Evolutionary conservation across 1,140 invertebrate genomes (phyloP).

Genomic region (Lutraria rhynchaena): DNA sequence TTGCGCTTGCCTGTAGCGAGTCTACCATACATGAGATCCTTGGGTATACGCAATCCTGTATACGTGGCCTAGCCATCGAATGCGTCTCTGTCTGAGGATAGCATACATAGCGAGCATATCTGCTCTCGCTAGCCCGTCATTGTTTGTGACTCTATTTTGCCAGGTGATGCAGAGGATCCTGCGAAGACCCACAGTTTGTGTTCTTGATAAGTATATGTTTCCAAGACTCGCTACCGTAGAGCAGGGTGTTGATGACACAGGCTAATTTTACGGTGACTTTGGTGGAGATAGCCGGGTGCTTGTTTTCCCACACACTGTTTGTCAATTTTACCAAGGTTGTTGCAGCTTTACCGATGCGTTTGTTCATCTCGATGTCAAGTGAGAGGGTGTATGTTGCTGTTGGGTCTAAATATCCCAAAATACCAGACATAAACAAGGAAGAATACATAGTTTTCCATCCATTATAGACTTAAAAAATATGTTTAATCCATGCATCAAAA

Average conservation of each 20-base stretch:
- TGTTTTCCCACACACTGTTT: slow-evolving; percentile 44
- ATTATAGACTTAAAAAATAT: too few relatives aligned
- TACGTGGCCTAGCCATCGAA: slow-evolving; percentile 40
- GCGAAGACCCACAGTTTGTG: slow-evolving; percentile 35
- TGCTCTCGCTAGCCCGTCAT: not conserved
- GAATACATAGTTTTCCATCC: too few relatives aligned
- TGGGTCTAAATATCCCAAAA: not conserved
- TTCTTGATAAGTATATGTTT: slow-evolving; percentile 35
- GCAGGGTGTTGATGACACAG: slow-evolving; percentile 27
- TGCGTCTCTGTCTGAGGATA: not conserved
- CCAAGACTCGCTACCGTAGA: slow-evolving; percentile 56
- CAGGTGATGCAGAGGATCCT: slow-evolving; percentile 29
- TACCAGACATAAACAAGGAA: too few relatives aligned
- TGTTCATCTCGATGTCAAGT: slow-evolving; percentile 3
- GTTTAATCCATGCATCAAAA: too few relatives aligned
- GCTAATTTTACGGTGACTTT: slow-evolving; percentile 38
- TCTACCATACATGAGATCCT: slow-evolving; percentile 8
- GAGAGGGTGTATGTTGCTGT: not conserved
- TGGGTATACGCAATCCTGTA: slow-evolving; percentile 1
- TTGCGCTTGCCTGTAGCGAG: not conserved
- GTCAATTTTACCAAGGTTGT: slow-evolving; percentile 17
- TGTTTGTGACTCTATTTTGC: slow-evolving; percentile 46
- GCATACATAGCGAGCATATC: slow-evolving; percentile 9
- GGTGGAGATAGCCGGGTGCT: slow-evolving; percentile 20
- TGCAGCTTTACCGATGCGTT: not conserved